Evolutionary conservation across 2,113 vertebrate genomes (phyloP).

Genomic region (Sturnus vulgaris): DNA sequence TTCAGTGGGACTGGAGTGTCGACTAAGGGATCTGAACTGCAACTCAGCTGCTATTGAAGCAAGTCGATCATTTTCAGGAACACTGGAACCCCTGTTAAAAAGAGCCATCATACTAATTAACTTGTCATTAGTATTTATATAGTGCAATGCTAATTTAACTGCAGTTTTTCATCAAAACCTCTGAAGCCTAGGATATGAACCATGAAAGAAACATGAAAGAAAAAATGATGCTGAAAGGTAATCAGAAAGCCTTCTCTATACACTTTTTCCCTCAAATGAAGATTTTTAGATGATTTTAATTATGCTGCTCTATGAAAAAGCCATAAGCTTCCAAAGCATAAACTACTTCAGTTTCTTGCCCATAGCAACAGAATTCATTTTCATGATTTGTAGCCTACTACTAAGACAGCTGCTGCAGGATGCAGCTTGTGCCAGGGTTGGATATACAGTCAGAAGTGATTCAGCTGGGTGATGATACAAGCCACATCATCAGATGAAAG

Average conservation of each 20-base stretch:
- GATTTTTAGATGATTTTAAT: not conserved
- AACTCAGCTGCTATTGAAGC: conserved; percentile 90
- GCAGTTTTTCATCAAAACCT: not conserved
- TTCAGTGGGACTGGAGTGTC: conserved; percentile 97
- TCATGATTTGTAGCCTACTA: not conserved
- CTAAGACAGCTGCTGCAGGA: not conserved
- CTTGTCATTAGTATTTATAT: not conserved
- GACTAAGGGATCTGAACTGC: conserved; percentile 94
- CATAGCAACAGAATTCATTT: not conserved
- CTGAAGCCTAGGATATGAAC: not conserved
- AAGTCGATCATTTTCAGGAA: conserved; percentile 92
- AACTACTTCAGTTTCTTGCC: not conserved
- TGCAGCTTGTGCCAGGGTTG: not conserved
- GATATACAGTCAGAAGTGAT: not conserved
- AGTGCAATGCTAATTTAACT: not conserved
- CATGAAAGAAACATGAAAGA: not conserved
- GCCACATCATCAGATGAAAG: not conserved
- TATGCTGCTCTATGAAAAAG: not conserved
- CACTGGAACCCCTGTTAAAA: conserved; percentile 85
- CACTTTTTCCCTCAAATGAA: not conserved
- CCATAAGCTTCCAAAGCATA: not conserved
- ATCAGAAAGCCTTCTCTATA: not conserved
- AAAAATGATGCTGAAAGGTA: not conserved
- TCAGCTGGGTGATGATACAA: not conserved
- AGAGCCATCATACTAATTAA: conserved; percentile 16